Conservation (phyloP, 2,888 invertebrate species). For the Adelognathus sp. region DNA sequence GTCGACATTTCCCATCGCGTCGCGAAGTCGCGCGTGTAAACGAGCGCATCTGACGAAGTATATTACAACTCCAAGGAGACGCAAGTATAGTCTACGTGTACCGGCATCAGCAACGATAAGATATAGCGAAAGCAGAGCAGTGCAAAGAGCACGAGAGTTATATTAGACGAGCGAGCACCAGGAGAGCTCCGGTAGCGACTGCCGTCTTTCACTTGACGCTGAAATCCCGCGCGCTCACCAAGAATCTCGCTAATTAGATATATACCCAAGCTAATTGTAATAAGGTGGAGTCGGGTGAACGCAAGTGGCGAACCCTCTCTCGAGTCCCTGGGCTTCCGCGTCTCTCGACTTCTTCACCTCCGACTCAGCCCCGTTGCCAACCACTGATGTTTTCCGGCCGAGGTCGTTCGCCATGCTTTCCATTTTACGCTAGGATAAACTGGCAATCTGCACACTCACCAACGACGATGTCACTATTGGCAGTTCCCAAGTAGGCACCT, state of each 20-base stretch:
- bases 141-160: conserved; percentile 67
- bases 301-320: conserved; percentile 43
- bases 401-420: background rate
- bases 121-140: conserved; percentile 41
- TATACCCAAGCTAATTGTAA: conserved; percentile 79
- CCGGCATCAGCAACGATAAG: background rate
- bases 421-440: background rate
- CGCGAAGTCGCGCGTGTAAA: conserved; percentile 55
- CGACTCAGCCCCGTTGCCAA: background rate
- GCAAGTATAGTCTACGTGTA: conserved; percentile 39
- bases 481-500: background rate
- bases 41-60: conserved; percentile 55
- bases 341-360: conserved; percentile 26
- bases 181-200: conserved; percentile 76
- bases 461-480: background rate
- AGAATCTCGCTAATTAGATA: conserved; percentile 79
- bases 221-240: conserved; percentile 72
- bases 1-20: conserved; percentile 11
- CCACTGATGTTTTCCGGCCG: conserved; percentile 19
- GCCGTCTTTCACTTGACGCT: conserved; percentile 75
- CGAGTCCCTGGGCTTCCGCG: conserved; percentile 50
- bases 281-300: conserved; percentile 78
- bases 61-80: conserved; percentile 65
- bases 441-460: background rate
- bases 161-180: conserved; percentile 71